phyloP scores from a whole-genome alignment of 2,888 invertebrate genomes.

The Morpho achilles region DNA sequence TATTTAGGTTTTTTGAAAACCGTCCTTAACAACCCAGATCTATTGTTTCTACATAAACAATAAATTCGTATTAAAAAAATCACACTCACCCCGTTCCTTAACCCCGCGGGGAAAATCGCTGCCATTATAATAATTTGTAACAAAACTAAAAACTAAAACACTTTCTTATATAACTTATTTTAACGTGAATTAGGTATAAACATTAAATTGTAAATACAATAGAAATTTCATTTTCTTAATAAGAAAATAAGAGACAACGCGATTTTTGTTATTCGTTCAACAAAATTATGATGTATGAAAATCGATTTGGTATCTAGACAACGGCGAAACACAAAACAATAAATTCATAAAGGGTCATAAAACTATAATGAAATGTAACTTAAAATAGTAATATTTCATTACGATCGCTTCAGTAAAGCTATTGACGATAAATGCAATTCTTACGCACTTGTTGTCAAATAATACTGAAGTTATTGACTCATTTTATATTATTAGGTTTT shows the following conservation, averaged over 20 bases:
- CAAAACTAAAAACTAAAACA: too few relatives aligned
- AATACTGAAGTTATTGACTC: too few relatives aligned
- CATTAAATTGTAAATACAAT: background rate
- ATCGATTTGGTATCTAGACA: slow-evolving; percentile 71
- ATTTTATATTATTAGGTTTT: too few relatives aligned
- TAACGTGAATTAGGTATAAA: background rate
- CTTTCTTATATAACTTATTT: too few relatives aligned
- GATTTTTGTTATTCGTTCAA: slow-evolving; percentile 17
- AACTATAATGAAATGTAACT: too few relatives aligned
- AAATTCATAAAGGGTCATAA: background rate
- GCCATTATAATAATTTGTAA: slow-evolving; percentile 43
- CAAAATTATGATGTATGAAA: slow-evolving; percentile 32
- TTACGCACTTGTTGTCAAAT: background rate
- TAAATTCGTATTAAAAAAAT: background rate
- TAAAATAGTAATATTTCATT: too few relatives aligned
- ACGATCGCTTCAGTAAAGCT: too few relatives aligned
- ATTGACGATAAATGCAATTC: too few relatives aligned
- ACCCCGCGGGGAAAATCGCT: slow-evolving; percentile 56
- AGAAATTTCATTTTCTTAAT: slow-evolving; percentile 18
- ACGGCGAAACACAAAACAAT: slow-evolving; percentile 40
- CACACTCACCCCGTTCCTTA: slow-evolving; percentile 58
- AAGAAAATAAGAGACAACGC: slow-evolving; percentile 21
- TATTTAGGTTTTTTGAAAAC: too few relatives aligned
- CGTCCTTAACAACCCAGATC: too few relatives aligned
- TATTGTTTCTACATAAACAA: too few relatives aligned